These are phyloP conservation scores for Yponomeuta sedellus DNA, from an alignment of 2,888 invertebrate species.

Conservation along the genomic window DNA sequence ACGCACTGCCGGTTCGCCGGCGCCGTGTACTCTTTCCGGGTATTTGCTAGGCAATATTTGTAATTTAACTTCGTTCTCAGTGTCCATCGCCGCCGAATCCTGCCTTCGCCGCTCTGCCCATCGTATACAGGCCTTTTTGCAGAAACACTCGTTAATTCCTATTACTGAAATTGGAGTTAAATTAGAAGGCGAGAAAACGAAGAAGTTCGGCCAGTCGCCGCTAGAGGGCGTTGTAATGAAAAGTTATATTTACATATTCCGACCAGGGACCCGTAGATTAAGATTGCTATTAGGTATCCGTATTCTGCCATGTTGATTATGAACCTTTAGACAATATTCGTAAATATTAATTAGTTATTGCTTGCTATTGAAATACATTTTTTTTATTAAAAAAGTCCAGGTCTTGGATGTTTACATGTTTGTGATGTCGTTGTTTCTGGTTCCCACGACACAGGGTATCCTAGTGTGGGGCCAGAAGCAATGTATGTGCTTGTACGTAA, in stretches of 20 bases:
- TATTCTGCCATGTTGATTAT: not conserved
- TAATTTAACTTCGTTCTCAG: not conserved
- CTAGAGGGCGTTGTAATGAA: not conserved
- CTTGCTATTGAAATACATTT: no score
- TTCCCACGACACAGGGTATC: no score
- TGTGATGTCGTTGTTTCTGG: no score
- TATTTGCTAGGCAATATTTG: not conserved
- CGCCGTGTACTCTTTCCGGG: not conserved
- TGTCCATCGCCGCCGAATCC: not conserved
- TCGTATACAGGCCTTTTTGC: slow-evolving; percentile 43
- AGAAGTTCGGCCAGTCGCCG: not conserved
- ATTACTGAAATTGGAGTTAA: slow-evolving; percentile 42
- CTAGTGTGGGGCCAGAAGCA: no score
- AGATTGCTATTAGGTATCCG: not conserved
- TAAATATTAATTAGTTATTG: not conserved
- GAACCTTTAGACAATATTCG: not conserved
- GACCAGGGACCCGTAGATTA: not conserved
- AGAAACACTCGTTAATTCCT: slow-evolving; percentile 53
- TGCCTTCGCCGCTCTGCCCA: not conserved
- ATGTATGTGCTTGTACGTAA: no score
- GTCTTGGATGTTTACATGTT: no score
- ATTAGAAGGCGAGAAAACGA: not conserved
- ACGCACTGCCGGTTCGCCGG: slow-evolving; percentile 20
- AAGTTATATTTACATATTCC: not conserved
- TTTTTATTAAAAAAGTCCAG: no score